Evolutionary conservation across 2,888 invertebrate genomes (phyloP).

Genomic region (Ennomos quercinarius): DNA sequence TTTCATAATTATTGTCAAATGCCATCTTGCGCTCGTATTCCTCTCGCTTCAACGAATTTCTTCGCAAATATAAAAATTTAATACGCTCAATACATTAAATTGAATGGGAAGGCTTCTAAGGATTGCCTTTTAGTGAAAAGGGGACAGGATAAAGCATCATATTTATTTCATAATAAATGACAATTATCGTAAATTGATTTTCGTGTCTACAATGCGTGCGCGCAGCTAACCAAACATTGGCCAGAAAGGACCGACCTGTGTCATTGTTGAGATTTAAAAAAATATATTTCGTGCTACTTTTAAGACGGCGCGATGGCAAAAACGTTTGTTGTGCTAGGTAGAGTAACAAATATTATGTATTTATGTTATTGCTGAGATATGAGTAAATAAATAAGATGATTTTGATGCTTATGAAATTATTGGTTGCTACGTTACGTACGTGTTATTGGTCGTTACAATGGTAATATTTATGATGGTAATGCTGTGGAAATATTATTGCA

Average conservation of each 20-base stretch:
- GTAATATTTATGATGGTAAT: slow-evolving; percentile 3
- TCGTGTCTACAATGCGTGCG: slow-evolving; percentile 72
- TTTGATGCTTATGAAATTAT: slow-evolving; percentile 21
- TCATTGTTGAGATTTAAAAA: slow-evolving; percentile 68
- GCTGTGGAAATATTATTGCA: slow-evolving; percentile 2
- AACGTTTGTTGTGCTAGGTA: slow-evolving; percentile 68
- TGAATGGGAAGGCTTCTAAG: slow-evolving; percentile 54
- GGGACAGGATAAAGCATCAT: slow-evolving; percentile 75
- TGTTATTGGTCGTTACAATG: slow-evolving; percentile 4
- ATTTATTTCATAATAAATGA: slow-evolving; percentile 86
- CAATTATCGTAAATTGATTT: slow-evolving; percentile 85
- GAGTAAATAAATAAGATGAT: slow-evolving; percentile 48
- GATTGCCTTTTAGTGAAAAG: slow-evolving; percentile 70
- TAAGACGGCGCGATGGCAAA: slow-evolving; percentile 48
- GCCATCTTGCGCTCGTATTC: slow-evolving; percentile 61
- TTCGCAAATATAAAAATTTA: slow-evolving; percentile 74
- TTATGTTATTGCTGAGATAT: slow-evolving; percentile 49
- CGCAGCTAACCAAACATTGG: slow-evolving; percentile 89
- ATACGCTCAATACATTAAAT: slow-evolving; percentile 67
- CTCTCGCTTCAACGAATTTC: slow-evolving; percentile 66
- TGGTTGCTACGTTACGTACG: no score
- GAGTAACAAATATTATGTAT: slow-evolving; percentile 75
- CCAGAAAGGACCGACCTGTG: slow-evolving; percentile 82
- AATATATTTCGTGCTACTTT: slow-evolving; percentile 56
- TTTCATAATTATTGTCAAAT: slow-evolving; percentile 81